Conservation (phyloP, 1,140 invertebrate species). For the Danaus plexippus region DNA sequence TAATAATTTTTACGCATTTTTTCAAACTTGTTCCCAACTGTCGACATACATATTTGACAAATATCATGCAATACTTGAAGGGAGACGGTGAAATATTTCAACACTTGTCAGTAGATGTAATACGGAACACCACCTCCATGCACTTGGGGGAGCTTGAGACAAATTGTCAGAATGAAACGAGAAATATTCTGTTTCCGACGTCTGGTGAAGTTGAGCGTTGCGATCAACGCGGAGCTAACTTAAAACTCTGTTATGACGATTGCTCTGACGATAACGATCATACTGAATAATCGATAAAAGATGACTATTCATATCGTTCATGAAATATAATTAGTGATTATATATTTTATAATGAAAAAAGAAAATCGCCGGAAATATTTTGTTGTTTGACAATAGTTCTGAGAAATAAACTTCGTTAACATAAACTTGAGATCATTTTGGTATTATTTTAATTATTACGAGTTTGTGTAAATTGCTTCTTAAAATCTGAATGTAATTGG, state of each 20-base stretch:
- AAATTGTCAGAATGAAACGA: slow-evolving; percentile 32
- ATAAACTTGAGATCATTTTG: no score
- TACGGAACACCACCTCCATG: slow-evolving; percentile 26
- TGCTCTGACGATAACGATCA: neutral
- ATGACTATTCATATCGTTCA: no score
- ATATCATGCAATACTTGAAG: slow-evolving; percentile 29
- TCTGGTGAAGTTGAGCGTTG: slow-evolving; percentile 17
- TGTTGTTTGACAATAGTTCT: no score
- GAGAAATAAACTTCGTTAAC: no score
- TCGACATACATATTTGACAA: slow-evolving; percentile 31
- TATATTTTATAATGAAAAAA: no score
- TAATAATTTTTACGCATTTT: slow-evolving; percentile 15
- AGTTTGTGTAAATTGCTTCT: slow-evolving; percentile 12
- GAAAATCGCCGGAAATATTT: no score
- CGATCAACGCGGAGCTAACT: slow-evolving; percentile 14
- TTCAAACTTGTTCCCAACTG: slow-evolving; percentile 12
- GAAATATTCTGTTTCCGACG: slow-evolving; percentile 35
- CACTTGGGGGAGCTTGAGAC: slow-evolving; percentile 32
- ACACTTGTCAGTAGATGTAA: slow-evolving; percentile 26
- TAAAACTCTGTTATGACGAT: slow-evolving; percentile 6
- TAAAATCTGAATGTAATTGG: slow-evolving; percentile 10
- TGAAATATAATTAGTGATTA: no score
- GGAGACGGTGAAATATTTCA: slow-evolving; percentile 26
- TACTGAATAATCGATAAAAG: neutral
- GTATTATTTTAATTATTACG: no score